Percentiles rank a stretch among this genome's conserved stretches.
Evolutionary conservation across 2,797 vertebrate species (phyloP).

Genomic region (Hybognathus amarus): DNA sequence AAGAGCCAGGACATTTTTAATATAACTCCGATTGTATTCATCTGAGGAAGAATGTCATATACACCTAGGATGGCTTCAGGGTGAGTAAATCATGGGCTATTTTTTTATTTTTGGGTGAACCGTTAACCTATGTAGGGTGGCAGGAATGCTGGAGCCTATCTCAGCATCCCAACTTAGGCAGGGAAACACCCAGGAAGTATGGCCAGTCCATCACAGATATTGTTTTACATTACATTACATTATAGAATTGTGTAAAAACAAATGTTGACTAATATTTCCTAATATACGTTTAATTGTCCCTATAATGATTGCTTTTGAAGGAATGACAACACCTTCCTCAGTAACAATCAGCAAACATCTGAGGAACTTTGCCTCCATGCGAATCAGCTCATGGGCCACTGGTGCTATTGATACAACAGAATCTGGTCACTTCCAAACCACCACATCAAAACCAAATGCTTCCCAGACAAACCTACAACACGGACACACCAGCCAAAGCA

Average conservation of each 20-base stretch:
- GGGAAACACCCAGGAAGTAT: neutral
- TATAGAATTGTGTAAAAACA: neutral
- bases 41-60: no score
- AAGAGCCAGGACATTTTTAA: no score
- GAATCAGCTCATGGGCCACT: slow-evolving; percentile 32
- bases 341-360: slow-evolving; percentile 2
- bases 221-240: neutral
- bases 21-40: no score
- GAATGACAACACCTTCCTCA: neutral
- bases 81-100: no score
- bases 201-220: neutral
- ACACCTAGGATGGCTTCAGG: no score
- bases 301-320: neutral
- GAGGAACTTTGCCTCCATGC: slow-evolving; percentile 23
- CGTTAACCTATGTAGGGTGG: neutral
- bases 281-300: neutral
- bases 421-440: neutral
- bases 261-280: neutral
- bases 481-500: neutral
- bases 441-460: neutral
- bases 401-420: neutral
- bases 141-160: neutral
- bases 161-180: neutral
- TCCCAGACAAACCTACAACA: neutral
- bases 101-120: no score